Base-by-base conservation (phyloP, 2,888 invertebrate species). In the Drosophila bunnanda region DNA sequence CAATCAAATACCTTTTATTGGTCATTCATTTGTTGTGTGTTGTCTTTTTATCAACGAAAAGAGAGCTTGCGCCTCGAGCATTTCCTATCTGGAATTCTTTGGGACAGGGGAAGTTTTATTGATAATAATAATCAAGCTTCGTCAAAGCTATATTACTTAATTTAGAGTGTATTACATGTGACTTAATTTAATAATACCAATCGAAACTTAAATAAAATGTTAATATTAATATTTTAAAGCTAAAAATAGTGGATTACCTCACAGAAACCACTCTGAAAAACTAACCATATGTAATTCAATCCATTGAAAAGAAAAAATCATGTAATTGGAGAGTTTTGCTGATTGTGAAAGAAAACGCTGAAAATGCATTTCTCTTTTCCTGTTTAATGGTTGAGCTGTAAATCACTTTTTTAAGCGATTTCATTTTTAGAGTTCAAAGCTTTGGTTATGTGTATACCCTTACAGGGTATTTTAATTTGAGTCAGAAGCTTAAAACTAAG, bases 281-380 rank as follows among this genome's bases (percentile, higher is more conserved):
- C 20, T 13, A 5, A 10, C 10, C 4, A 28, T 46, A 20, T 20
- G 56, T 30, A 56, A 56, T 59, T 3, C 22, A 41, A 59, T 56
- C 39, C 39, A 39, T 22, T 4, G 8, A 20, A 50, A 28, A 58
- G 17, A 50, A 52, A 59, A 38, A 53, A 53, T 8, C 15, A 20
- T 59, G 39, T 39, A 55, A 59, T 55, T 39, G 39, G 59, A 59
- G 56, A 30, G 56, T n/a, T 59, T 30, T 30, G 52, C 34, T 34
- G 58, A n/a, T 28, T 8, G 15, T 28, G 12, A 12, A 58, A 54
- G 38, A 28, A 58, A 58, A 38, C 15, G 58, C 58, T 30, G 56
- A 55, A 59, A 59, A 55, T 59, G 57, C 59, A 32, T 41, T 60
- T 57, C 39, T 56, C 59, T 25, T 60, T 60, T 59, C 56, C 59